Base-by-base conservation (phyloP, 2,797 vertebrate genomes). In the Tokudaia tokunoshimensis region DNA sequence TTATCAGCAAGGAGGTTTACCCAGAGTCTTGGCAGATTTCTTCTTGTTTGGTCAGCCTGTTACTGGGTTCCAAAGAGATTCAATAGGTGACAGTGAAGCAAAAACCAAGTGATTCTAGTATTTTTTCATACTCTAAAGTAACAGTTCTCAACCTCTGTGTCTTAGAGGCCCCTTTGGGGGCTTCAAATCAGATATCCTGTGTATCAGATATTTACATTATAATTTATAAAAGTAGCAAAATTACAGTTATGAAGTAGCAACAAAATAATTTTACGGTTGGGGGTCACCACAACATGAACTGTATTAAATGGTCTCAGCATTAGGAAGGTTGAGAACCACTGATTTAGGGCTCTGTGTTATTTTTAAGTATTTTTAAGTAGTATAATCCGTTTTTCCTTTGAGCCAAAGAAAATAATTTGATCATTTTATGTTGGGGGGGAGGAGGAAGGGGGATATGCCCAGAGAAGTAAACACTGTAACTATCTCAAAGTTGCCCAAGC, bases 391-490 rank as follows among this genome's bases (percentile, higher is more conserved):
- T 88, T 90, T 79, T 12, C 14, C 52, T 74, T 92, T 89, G 70
- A 50, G 52, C 87, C 88, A 94, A 61, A 76, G 92, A 19, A 67
- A 24, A 84, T 74, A 20, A 84, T 89, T 92, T 95, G 80, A 90
- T 91, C 67, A 89, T 74, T 95, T 96, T 61, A 29, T 94, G 24
- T 76, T 22, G 75, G 61, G 89, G 90, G 0, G 24, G 24, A 8
- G 24, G 2, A 4, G 55, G 57, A 6, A 2, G 31, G 29, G 15
- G 3, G 17, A 4, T 88, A 85, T 20, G 47, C 31, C 61, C 59
- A n/a, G 63, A 95, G 82, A 90, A 81, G 59, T 91, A 91, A 29
- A 86, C 24, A 75, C 52, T 86, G 29, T 76, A 94, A 41, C 31
- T 85, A 80, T 79, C 74, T 74, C 92, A 85, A 76, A 95, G 34